Conservation (phyloP, 2,113 vertebrate species). For the Petaurus breviceps region DNA sequence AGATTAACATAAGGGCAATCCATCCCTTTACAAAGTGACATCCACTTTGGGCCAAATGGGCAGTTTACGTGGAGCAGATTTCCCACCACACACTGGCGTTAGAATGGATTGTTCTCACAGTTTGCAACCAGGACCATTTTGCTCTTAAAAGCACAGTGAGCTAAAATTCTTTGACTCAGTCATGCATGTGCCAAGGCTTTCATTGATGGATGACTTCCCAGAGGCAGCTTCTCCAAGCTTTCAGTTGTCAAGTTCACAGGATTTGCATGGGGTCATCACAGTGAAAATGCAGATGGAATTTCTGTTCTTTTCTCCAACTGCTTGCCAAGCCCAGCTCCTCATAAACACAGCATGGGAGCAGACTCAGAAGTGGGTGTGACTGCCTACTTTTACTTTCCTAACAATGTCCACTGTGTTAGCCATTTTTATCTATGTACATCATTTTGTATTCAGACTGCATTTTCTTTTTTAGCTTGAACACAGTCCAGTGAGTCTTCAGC, state of each 20-base stretch:
- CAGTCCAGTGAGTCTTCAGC: background rate
- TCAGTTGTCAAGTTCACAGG: background rate
- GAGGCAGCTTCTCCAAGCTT: background rate
- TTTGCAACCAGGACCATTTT: background rate
- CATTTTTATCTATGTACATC: background rate
- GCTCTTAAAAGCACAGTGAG: background rate
- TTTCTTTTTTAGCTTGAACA: background rate
- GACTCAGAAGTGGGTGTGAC: background rate
- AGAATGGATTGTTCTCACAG: background rate
- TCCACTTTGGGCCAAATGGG: background rate
- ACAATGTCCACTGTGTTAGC: background rate
- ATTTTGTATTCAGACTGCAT: background rate
- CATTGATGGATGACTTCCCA: background rate
- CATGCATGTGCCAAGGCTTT: background rate
- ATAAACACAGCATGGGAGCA: constrained; percentile 10
- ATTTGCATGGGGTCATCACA: background rate
- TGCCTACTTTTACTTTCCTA: background rate
- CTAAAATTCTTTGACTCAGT: background rate
- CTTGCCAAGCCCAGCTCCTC: background rate
- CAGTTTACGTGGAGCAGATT: background rate
- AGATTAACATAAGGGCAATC: background rate
- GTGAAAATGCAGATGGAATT: background rate
- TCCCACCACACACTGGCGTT: background rate
- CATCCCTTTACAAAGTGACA: background rate
- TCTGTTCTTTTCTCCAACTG: background rate